These are phyloP conservation scores for Ibidorhyncha struthersii DNA, from an alignment of 2,113 vertebrate genomes.

Conservation along the genomic window DNA sequence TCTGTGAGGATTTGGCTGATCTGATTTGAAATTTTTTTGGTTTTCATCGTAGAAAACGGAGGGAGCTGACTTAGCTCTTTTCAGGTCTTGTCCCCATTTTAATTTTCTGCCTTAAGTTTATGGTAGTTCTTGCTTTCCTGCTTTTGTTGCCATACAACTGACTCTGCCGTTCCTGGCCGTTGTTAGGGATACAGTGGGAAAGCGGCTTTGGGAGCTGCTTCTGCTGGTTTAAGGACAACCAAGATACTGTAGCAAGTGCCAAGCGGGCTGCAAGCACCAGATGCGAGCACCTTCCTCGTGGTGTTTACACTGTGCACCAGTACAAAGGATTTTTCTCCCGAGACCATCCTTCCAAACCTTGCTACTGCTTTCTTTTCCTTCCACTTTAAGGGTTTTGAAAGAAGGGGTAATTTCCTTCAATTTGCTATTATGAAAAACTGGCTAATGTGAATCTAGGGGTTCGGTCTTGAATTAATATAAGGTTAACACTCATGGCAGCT, in stretches of 20 bases:
- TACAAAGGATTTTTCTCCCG: neutral
- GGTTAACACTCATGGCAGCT: slow-evolving; percentile 6
- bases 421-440: slow-evolving; percentile 9
- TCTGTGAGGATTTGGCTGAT: neutral
- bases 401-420: neutral
- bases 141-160: neutral
- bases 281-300: neutral
- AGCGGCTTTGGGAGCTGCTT: neutral
- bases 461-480: slow-evolving; percentile 36
- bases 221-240: neutral
- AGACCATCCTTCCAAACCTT: neutral
- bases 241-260: neutral
- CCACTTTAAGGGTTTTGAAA: neutral
- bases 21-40: neutral
- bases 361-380: neutral
- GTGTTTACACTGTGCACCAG: neutral
- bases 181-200: neutral
- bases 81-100: neutral
- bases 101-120: neutral
- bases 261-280: neutral
- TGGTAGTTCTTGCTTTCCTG: neutral
- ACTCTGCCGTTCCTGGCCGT: fast-evolving
- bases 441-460: neutral
- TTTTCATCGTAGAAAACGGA: neutral
- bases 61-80: neutral